Conservation (phyloP, 2,797 vertebrate species). For the Notolabrus celidotus region DNA sequence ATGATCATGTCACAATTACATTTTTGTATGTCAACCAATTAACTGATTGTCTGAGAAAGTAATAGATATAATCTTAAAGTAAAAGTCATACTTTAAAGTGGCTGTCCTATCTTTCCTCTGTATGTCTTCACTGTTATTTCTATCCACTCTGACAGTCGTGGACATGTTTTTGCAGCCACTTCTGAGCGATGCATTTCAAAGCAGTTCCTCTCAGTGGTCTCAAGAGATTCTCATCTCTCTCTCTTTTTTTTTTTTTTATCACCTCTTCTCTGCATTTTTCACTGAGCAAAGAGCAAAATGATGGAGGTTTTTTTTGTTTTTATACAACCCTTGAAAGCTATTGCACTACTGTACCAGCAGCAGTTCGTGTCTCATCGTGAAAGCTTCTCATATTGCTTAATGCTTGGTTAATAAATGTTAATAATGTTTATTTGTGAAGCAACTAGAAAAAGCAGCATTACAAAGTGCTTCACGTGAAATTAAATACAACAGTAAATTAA, state of each 20-base stretch:
- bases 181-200: neutral
- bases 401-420: too few species aligned
- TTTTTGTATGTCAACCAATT: too few species aligned
- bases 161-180: neutral
- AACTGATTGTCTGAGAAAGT: too few species aligned
- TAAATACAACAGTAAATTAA: neutral
- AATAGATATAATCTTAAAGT: neutral
- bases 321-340: neutral
- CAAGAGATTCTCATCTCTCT: neutral
- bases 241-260: neutral
- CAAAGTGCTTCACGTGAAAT: too few species aligned
- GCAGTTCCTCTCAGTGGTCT: neutral
- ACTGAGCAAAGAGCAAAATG: neutral
- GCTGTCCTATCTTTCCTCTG: neutral
- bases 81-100: neutral
- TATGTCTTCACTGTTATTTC: neutral
- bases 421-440: too few species aligned
- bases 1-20: too few species aligned
- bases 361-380: neutral
- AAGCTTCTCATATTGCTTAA: too few species aligned
- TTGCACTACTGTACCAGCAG: neutral
- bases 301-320: neutral
- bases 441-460: too few species aligned
- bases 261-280: neutral
- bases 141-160: neutral